Evolutionary conservation across 2,797 vertebrate species (phyloP), one percentile per base, ranked within the genome.

Genomic region (Cyprinodon diabolis): DNA sequence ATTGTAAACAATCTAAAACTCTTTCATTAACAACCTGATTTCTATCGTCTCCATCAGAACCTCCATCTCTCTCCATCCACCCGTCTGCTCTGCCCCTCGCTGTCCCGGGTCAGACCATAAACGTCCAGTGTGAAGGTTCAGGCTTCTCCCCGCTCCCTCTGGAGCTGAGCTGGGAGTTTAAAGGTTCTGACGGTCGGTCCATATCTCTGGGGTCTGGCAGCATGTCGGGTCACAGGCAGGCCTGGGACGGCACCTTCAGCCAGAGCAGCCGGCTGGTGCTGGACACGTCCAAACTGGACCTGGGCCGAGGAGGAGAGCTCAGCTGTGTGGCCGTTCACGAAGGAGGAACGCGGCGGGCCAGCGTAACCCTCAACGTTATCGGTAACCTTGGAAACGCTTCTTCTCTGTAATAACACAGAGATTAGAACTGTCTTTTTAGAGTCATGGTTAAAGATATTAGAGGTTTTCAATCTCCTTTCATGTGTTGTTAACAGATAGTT

Each of bases 111-210:
- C 93, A 95, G 82, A 75, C 81, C 4, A 23, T 91, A 21, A 88
- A 0, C 0, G 69, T 96, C 72, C 81, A 91, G 71, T 97, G 97
- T 47, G 93, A 95, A 1, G 90, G 95, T 5, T 94, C 95, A 0
- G 95, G 95, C 71, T 97, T 96, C 35, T 91, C 91, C 12, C 96
- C 97, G 8, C 90, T 95, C 1, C 77, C 91, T 6, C 88, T 96
- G 89, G 87, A 95, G 11, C 80, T 95, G 77, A 84, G 55, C 90
- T 98, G 89, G 93, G 92, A 96, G 94, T 95, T 94, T 63, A 90
- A 79, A 82, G 91, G 82, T 0, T 71, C 84, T 0, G 85, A 93
- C 0, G 93, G 91, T 52, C 86, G 78, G 77, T 73, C 74, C 68
- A 84, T 45, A 0, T 15, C 72, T 17, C 90, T 91, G 80, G 90